These are phyloP conservation scores for Cynaeus angustus DNA, from an alignment of 2,888 invertebrate genomes.

Conservation along the genomic window DNA sequence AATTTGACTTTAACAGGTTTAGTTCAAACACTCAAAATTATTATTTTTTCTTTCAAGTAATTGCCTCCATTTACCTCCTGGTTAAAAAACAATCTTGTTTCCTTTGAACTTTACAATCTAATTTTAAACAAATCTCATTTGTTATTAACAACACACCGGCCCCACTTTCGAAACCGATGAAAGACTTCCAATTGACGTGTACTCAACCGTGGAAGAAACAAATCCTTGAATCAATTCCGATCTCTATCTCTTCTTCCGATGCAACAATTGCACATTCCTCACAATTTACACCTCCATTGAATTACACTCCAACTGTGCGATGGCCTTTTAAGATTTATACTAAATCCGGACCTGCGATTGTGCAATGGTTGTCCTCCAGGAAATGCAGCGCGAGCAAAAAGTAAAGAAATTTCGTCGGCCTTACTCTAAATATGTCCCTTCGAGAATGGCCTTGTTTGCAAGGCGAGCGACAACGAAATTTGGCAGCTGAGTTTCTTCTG, in stretches of 20 bases:
- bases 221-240: conserved; percentile 2
- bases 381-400: conserved; percentile 5
- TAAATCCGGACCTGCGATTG: background rate
- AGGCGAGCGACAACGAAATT: conserved; percentile 6
- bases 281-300: conserved; percentile 11
- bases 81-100: background rate
- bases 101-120: conserved; percentile 8
- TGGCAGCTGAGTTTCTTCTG: background rate
- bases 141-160: background rate
- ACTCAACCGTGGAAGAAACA: conserved; percentile 8
- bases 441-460: background rate
- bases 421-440: conserved; percentile 7
- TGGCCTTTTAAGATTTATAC: conserved; percentile 12
- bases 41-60: too few relatives aligned
- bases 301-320: conserved; percentile 10
- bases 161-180: conserved; percentile 8
- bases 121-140: conserved; percentile 3
- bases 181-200: conserved; percentile 1
- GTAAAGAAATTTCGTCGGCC: conserved; percentile 7
- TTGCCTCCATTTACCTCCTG: too few relatives aligned
- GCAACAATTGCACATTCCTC: conserved; percentile 1
- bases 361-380: conserved; percentile 2
- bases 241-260: conserved; percentile 1
- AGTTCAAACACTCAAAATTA: too few relatives aligned
- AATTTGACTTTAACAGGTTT: too few relatives aligned